Evolutionary conservation across 1,140 invertebrate genomes (phyloP).

Genomic region (Drosophila rhopaloa): DNA sequence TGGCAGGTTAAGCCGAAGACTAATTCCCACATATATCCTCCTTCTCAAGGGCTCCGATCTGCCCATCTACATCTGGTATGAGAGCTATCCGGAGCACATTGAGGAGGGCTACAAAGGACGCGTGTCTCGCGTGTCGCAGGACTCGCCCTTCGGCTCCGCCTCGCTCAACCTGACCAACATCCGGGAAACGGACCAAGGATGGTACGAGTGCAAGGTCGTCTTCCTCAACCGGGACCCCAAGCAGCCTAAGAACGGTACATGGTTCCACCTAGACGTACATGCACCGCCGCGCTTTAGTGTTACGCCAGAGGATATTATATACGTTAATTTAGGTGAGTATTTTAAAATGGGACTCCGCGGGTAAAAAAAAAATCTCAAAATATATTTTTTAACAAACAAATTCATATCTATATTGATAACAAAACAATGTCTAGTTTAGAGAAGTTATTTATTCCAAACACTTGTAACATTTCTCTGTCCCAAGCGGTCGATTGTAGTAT

Average conservation of each 20-base stretch:
- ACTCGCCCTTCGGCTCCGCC: slow-evolving; percentile 94
- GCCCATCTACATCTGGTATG: slow-evolving; percentile 98
- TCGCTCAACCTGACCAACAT: slow-evolving; percentile 97
- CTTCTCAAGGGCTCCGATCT: slow-evolving; percentile 91
- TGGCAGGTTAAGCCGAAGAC: not conserved
- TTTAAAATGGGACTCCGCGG: no score
- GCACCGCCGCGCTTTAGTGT: slow-evolving; percentile 96
- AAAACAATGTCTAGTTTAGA: no score
- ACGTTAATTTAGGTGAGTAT: slow-evolving; percentile 93
- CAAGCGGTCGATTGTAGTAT: no score
- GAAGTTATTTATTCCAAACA: no score
- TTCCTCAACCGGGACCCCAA: slow-evolving; percentile 97
- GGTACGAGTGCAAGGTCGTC: slow-evolving; percentile 98
- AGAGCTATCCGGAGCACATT: slow-evolving; percentile 97
- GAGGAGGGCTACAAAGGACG: slow-evolving; percentile 96
- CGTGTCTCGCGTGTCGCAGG: slow-evolving; percentile 93
- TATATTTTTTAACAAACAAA: no score
- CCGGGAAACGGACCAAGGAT: slow-evolving; percentile 96
- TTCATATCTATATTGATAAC: no score
- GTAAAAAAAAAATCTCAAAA: no score
- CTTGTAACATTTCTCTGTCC: no score
- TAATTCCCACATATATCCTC: slow-evolving; percentile 11
- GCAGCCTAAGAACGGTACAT: slow-evolving; percentile 95
- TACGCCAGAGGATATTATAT: slow-evolving; percentile 96
- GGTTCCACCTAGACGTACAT: slow-evolving; percentile 98